A percentile compares a stretch with the other conserved stretches of the same genome.
phyloP scores from a whole-genome alignment of 2,888 invertebrate species.

The Pyrocoelia pectoralis region DNA sequence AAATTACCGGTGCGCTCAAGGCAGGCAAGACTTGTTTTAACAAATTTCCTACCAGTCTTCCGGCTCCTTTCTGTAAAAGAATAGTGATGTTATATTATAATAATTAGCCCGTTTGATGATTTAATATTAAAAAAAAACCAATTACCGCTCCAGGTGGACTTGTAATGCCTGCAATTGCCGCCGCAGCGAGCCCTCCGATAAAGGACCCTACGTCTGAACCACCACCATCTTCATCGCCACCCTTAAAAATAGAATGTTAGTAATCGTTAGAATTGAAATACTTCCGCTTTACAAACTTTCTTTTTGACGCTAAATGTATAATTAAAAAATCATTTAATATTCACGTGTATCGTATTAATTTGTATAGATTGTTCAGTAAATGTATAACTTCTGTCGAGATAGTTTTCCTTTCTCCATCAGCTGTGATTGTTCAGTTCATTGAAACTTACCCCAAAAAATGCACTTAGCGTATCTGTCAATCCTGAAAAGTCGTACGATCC shows the following conservation, averaged over 20 bases:
- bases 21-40: slow-evolving; percentile 55
- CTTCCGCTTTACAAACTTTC: too few relatives aligned
- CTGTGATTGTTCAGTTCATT: too few relatives aligned
- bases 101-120: slow-evolving; percentile 10
- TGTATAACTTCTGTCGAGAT: too few relatives aligned
- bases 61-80: slow-evolving; percentile 57
- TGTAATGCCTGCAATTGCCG: slow-evolving; percentile 56
- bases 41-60: slow-evolving; percentile 55
- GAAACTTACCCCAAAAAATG: slow-evolving; percentile 52
- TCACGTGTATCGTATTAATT: too few relatives aligned
- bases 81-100: not conserved
- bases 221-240: slow-evolving; percentile 54
- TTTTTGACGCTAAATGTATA: too few relatives aligned
- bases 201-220: slow-evolving; percentile 60
- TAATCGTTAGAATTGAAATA: too few relatives aligned
- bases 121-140: slow-evolving; percentile 15
- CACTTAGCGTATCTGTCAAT: slow-evolving; percentile 52
- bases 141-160: slow-evolving; percentile 57
- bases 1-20: slow-evolving; percentile 57
- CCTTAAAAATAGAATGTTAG: slow-evolving; percentile 46
- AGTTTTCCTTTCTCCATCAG: too few relatives aligned
- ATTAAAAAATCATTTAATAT: too few relatives aligned
- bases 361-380: too few relatives aligned
- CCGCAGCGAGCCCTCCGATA: slow-evolving; percentile 56
- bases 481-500: slow-evolving; percentile 58